A percentile compares a stretch with the other conserved stretches of the same genome.
Conservation (phyloP, 2,113 vertebrate species). For the Nannobrachium achirus region DNA sequence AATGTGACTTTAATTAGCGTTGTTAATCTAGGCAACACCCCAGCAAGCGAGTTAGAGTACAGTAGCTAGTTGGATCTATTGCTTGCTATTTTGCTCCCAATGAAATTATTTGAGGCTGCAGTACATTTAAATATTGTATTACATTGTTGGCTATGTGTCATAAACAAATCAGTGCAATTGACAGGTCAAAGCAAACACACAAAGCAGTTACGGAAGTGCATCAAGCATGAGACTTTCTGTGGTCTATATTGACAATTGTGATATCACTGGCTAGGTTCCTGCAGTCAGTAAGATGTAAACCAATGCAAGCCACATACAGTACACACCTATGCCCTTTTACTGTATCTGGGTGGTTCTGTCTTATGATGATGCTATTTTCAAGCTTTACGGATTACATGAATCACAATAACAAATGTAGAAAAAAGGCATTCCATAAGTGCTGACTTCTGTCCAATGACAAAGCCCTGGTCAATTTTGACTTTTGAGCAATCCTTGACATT, state of each 20-base stretch:
- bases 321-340: slow-evolving; percentile 38
- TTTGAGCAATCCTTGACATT: slow-evolving; percentile 39
- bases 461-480: slow-evolving; percentile 21
- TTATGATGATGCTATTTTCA: slow-evolving; percentile 46
- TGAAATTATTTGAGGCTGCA: slow-evolving; percentile 41
- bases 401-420: slow-evolving; percentile 34
- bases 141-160: slow-evolving; percentile 19
- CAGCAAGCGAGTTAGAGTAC: background rate
- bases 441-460: slow-evolving; percentile 33
- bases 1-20: slow-evolving; percentile 4
- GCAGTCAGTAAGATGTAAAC: slow-evolving; percentile 29
- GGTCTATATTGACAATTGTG: slow-evolving; percentile 43
- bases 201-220: slow-evolving; percentile 54
- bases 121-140: slow-evolving; percentile 27
- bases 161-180: slow-evolving; percentile 16
- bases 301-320: slow-evolving; percentile 54
- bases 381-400: slow-evolving; percentile 56
- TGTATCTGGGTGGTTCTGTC: background rate
- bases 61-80: slow-evolving; percentile 17
- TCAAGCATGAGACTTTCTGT: slow-evolving; percentile 28
- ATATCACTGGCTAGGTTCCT: slow-evolving; percentile 56
- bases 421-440: slow-evolving; percentile 31
- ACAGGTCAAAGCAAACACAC: slow-evolving; percentile 46
- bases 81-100: slow-evolving; percentile 13
- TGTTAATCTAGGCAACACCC: slow-evolving; percentile 10